Evolutionary conservation across 2,797 vertebrate genomes (phyloP).

Genomic region (Chelonia mydas): DNA sequence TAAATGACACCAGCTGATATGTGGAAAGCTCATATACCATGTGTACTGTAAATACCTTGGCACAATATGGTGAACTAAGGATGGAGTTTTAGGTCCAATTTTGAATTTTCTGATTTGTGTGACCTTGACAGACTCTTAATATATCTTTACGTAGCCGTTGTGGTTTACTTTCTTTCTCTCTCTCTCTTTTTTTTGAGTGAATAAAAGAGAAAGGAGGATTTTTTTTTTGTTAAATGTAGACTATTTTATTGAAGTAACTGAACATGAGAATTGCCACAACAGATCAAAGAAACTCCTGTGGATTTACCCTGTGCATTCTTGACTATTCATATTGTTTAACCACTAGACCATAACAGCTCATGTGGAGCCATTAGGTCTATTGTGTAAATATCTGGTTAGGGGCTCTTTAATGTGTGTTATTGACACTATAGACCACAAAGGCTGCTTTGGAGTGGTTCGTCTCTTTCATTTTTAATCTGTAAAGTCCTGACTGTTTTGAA

Average conservation of each 20-base stretch:
- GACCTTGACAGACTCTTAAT: not conserved
- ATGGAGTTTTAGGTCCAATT: not conserved
- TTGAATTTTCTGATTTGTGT: not conserved
- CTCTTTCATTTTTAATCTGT: slow-evolving; percentile 18
- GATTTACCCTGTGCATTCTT: not conserved
- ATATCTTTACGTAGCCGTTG: not conserved
- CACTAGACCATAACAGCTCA: slow-evolving; percentile 20
- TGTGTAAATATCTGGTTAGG: slow-evolving; percentile 27
- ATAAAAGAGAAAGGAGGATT: not conserved
- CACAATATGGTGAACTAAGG: not conserved
- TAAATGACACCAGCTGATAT: slow-evolving; percentile 23
- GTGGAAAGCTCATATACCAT: not conserved
- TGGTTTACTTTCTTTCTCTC: not conserved
- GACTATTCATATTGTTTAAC: not conserved
- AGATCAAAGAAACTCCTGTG: not conserved
- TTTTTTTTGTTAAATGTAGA: not conserved
- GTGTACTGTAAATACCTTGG: not conserved
- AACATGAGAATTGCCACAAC: not conserved
- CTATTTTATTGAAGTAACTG: not conserved
- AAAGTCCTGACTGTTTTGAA: slow-evolving; percentile 2
- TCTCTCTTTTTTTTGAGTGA: not conserved
- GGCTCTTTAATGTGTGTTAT: not conserved
- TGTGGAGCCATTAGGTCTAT: slow-evolving; percentile 15
- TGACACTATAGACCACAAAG: not conserved
- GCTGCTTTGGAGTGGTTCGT: slow-evolving; percentile 40